Evolutionary conservation across 2,888 invertebrate genomes (phyloP).

Genomic region (Sericinus montela): DNA sequence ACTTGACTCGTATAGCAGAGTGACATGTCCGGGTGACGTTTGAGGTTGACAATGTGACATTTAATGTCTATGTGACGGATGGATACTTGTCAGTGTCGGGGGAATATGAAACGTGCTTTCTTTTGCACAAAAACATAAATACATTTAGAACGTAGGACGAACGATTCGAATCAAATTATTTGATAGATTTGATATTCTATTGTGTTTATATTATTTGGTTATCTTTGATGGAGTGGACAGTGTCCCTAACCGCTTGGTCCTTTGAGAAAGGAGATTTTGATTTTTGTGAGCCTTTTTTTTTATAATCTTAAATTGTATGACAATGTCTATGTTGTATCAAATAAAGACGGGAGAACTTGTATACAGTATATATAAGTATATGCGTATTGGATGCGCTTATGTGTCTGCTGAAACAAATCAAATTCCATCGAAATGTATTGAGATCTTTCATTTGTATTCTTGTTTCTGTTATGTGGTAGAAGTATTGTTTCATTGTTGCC

Average conservation of each 20-base stretch:
- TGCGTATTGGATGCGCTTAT: neutral
- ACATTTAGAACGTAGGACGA: conserved; percentile 5
- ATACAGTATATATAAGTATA: conserved; percentile 13
- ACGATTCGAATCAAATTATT: neutral
- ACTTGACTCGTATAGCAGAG: too few species aligned
- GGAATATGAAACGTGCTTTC: neutral
- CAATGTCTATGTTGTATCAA: neutral
- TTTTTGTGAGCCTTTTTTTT: neutral
- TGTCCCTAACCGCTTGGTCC: neutral
- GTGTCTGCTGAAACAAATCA: neutral
- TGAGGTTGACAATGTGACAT: too few species aligned
- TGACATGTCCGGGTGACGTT: too few species aligned
- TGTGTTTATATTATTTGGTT: neutral
- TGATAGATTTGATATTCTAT: conserved; percentile 7
- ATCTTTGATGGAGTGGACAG: neutral
- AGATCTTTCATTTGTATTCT: neutral
- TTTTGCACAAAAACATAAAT: neutral
- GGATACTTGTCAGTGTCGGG: too few species aligned
- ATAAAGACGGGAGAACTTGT: neutral
- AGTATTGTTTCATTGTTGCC: neutral
- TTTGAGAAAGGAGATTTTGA: neutral
- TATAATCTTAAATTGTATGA: neutral
- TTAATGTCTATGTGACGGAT: too few species aligned
- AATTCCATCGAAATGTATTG: neutral
- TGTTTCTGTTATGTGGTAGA: neutral